Evolutionary conservation across 2,888 invertebrate genomes (phyloP).

Genomic region (Scaptomyza parva): DNA sequence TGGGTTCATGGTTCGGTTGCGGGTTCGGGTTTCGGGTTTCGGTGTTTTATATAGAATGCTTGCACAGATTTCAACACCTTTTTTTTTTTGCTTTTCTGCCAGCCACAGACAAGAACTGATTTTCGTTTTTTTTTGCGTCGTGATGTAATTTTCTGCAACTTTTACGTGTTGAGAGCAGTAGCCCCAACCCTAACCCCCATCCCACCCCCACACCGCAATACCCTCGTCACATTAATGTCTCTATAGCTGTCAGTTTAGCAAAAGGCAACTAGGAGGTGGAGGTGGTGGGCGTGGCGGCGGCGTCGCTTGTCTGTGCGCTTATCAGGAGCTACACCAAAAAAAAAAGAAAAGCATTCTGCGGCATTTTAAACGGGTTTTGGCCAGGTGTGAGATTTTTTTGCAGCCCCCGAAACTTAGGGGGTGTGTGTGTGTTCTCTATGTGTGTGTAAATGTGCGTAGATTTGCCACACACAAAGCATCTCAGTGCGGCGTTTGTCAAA

Average conservation of each 20-base stretch:
- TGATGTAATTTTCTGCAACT: constrained; percentile 69
- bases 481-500: constrained; percentile 49
- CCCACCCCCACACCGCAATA: constrained; percentile 33
- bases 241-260: constrained; percentile 79
- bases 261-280: constrained; percentile 32
- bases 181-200: constrained; percentile 13
- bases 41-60: constrained; percentile 20
- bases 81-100: constrained; percentile 23
- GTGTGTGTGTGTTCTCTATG: constrained; percentile 18
- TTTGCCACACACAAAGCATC: constrained; percentile 58
- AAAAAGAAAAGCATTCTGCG: constrained; percentile 44
- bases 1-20: background rate
- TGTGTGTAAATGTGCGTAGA: constrained; percentile 64
- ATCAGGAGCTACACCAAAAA: constrained; percentile 47
- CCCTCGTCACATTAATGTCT: constrained; percentile 80
- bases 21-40: background rate
- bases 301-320: constrained; percentile 60
- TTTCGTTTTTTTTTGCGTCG: constrained; percentile 29
- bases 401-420: background rate
- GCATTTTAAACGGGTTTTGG: constrained; percentile 71
- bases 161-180: constrained; percentile 44
- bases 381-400: constrained; percentile 44
- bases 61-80: constrained; percentile 70
- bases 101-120: constrained; percentile 65
- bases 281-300: constrained; percentile 25